Conservation (phyloP, 2,797 vertebrate species). For the Podarcis lilfordi region DNA sequence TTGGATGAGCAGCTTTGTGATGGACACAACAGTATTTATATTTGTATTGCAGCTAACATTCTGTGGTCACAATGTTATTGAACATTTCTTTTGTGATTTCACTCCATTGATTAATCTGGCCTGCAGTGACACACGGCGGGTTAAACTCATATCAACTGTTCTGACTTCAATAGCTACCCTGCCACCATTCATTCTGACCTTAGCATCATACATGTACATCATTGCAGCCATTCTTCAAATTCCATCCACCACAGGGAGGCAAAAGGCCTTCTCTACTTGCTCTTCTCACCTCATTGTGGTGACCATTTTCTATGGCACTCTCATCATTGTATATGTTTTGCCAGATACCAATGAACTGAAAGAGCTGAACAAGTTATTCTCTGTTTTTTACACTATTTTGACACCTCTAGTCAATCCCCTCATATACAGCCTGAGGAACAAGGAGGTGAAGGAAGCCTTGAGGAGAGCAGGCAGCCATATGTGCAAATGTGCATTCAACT, state of each 20-base stretch:
- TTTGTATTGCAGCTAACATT: too few relatives aligned
- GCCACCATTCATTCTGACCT: slow-evolving; percentile 14
- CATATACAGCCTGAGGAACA: slow-evolving; percentile 62
- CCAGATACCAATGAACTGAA: slow-evolving; percentile 26
- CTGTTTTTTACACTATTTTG: slow-evolving; percentile 58
- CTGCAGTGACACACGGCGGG: too few relatives aligned
- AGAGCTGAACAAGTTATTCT: slow-evolving; percentile 47
- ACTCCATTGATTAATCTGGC: too few relatives aligned
- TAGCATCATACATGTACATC: slow-evolving; percentile 13
- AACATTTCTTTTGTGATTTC: too few relatives aligned
- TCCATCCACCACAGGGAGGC: slow-evolving; percentile 11
- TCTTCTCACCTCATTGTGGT: slow-evolving; percentile 31
- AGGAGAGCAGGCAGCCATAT: not conserved
- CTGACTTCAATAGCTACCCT: not conserved
- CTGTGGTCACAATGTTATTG: too few relatives aligned
- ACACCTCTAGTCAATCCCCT: slow-evolving; percentile 56
- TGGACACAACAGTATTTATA: not conserved
- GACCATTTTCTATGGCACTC: slow-evolving; percentile 14
- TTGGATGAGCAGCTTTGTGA: not conserved
- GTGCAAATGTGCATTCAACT: too few relatives aligned
- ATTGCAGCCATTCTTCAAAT: slow-evolving; percentile 13
- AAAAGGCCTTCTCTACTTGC: slow-evolving; percentile 32
- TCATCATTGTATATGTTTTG: slow-evolving; percentile 18
- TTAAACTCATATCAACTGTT: too few relatives aligned
- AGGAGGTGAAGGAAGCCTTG: slow-evolving; percentile 55